A percentile compares a stretch with the other conserved stretches of the same genome.
Conservation (phyloP, 2,113 vertebrate genomes). For the Nyctereutes procyonoides region DNA sequence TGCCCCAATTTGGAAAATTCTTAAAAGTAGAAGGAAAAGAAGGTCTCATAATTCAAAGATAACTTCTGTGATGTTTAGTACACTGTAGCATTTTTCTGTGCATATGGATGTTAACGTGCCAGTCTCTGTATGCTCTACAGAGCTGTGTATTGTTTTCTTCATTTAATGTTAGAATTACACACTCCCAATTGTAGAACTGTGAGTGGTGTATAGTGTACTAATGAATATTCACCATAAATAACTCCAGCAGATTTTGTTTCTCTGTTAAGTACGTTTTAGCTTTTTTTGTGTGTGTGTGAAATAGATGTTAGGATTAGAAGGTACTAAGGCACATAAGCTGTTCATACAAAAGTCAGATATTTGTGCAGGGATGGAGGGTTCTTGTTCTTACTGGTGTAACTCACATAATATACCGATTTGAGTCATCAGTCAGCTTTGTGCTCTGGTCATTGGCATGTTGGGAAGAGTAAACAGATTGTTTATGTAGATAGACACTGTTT, state of each 20-base stretch:
- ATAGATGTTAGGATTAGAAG: not conserved
- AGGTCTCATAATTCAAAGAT: not conserved
- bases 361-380: not conserved
- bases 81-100: not conserved
- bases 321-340: not conserved
- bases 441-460: not conserved
- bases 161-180: not conserved
- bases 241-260: not conserved
- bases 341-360: not conserved
- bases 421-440: not conserved
- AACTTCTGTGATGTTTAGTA: not conserved
- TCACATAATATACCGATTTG: not conserved
- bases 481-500: not conserved
- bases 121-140: rapidly evolving
- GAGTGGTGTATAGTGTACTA: not conserved
- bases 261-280: not conserved
- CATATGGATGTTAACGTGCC: not conserved
- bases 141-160: not conserved
- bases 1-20: not conserved
- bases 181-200: not conserved
- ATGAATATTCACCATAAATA: not conserved
- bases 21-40: not conserved
- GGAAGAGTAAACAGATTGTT: not conserved
- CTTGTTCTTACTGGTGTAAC: not conserved
- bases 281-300: not conserved